phyloP scores from a whole-genome alignment of 2,888 invertebrate genomes.

The Tricholauxania praeusta region DNA sequence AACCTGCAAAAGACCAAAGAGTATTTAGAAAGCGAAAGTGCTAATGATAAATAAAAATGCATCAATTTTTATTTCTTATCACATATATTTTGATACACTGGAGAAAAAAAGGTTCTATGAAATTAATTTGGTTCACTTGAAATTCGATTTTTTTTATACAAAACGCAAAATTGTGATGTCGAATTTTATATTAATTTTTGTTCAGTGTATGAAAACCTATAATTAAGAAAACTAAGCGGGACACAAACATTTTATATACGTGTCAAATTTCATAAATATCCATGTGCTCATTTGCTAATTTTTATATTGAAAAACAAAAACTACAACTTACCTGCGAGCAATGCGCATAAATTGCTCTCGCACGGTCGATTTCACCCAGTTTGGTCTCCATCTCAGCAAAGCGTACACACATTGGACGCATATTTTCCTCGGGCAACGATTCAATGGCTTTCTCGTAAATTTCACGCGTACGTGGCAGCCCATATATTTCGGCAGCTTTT shows the following conservation, averaged over 20 bases:
- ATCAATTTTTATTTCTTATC: too few relatives aligned
- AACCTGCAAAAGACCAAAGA: constrained; percentile 48
- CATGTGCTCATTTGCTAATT: not conserved
- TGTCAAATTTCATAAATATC: too few relatives aligned
- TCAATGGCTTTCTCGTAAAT: constrained; percentile 99
- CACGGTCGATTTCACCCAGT: constrained; percentile 97
- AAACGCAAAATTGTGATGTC: too few relatives aligned
- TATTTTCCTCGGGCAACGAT: constrained; percentile 87
- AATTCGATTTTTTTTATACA: too few relatives aligned
- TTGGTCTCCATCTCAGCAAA: constrained; percentile 99
- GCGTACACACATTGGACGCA: constrained; percentile 94
- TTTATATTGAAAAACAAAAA: not conserved
- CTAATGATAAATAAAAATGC: too few relatives aligned
- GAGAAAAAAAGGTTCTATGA: too few relatives aligned
- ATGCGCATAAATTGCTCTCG: constrained; percentile 96
- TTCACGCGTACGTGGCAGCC: constrained; percentile 94
- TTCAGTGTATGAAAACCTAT: too few relatives aligned
- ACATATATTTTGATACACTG: too few relatives aligned
- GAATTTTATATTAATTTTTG: too few relatives aligned
- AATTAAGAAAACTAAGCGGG: too few relatives aligned
- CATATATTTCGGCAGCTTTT: constrained; percentile 97
- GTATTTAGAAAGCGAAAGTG: not conserved
- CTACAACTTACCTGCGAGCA: constrained; percentile 86
- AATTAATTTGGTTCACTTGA: too few relatives aligned
- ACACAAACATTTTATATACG: too few relatives aligned